Evolutionary conservation across 2,797 vertebrate genomes (phyloP).

Genomic region (Botia kubotai): DNA sequence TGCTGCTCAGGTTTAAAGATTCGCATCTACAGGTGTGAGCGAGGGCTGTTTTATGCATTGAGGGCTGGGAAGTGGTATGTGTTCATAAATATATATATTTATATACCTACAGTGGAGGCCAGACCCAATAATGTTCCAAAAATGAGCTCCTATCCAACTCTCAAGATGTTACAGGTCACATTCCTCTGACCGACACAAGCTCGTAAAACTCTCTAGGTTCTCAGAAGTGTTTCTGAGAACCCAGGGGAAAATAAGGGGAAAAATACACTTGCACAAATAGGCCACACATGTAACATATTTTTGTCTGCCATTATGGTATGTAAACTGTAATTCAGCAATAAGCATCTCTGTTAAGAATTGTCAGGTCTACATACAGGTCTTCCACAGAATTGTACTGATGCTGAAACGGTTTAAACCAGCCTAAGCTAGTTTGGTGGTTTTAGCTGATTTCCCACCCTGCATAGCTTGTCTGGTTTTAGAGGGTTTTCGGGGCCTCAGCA

Average conservation of each 20-base stretch:
- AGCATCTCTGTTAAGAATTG: neutral
- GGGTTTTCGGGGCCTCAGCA: neutral
- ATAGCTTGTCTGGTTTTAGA: neutral
- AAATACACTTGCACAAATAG: constrained; percentile 54
- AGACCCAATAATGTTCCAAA: constrained; percentile 54
- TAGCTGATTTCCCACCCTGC: neutral
- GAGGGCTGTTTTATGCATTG: constrained; percentile 58
- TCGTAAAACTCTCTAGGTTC: constrained; percentile 61
- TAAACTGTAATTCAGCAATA: neutral
- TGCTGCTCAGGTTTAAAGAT: neutral
- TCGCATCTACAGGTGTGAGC: constrained; percentile 50
- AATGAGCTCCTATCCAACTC: constrained; percentile 50
- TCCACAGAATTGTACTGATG: too few relatives aligned
- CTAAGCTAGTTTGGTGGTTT: too few relatives aligned
- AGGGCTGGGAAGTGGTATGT: constrained; percentile 12
- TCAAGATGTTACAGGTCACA: constrained; percentile 63
- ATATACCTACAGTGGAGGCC: constrained; percentile 22
- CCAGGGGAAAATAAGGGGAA: constrained; percentile 2
- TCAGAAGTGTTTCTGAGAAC: constrained; percentile 48
- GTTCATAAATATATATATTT: neutral
- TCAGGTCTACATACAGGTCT: neutral
- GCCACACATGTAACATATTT: neutral
- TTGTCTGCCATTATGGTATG: constrained; percentile 16
- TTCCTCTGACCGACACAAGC: constrained; percentile 57
- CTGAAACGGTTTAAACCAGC: too few relatives aligned